Percentiles rank a stretch among this genome's conserved stretches.
These are phyloP conservation scores for Prionace glauca DNA, from an alignment of 2,797 vertebrate species.

Conservation along the genomic window DNA sequence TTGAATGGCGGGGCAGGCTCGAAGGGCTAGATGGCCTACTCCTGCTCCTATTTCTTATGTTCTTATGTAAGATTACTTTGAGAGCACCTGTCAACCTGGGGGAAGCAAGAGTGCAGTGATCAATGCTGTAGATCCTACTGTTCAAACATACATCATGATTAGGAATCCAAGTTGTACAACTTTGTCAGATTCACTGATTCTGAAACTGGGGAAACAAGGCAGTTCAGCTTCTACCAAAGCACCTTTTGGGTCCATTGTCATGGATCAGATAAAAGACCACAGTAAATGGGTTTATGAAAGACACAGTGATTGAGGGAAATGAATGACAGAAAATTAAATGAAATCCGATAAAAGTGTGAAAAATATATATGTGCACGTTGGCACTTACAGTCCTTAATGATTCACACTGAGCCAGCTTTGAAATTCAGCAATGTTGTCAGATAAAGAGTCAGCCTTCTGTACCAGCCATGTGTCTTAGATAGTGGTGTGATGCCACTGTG, in stretches of 20 bases:
- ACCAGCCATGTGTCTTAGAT: neutral
- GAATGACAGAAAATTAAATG: neutral
- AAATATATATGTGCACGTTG: neutral
- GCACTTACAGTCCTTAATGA: neutral
- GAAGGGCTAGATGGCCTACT: no score
- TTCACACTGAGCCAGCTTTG: neutral
- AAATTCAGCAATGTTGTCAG: neutral
- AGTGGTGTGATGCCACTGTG: neutral
- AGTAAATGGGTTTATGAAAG: neutral
- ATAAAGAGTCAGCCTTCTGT: neutral
- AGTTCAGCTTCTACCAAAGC: no score
- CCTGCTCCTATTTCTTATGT: no score
- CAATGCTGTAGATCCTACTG: neutral
- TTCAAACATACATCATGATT: neutral
- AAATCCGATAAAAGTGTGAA: neutral
- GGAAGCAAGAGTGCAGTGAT: neutral
- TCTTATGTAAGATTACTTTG: neutral
- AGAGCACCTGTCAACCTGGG: neutral
- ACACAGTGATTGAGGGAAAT: neutral
- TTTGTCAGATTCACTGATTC: neutral
- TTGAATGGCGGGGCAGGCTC: no score
- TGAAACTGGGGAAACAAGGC: no score
- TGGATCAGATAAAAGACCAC: neutral
- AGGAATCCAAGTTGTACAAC: neutral
- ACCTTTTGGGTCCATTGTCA: neutral